Evolutionary conservation across 2,797 vertebrate species (phyloP).

Genomic region (Schizopygopsis malacanthus): DNA sequence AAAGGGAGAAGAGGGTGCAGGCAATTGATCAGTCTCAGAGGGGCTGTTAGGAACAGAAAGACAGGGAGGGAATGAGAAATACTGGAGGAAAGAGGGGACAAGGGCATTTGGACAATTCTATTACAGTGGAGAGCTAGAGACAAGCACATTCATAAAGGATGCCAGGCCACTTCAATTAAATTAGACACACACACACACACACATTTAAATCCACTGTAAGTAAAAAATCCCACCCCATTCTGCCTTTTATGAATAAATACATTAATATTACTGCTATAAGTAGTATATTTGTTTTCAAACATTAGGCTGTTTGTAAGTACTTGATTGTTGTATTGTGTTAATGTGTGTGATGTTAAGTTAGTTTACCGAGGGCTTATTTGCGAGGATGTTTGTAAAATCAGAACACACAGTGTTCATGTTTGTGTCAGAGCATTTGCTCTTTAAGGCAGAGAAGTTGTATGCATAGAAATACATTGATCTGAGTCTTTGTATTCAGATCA

Average conservation of each 20-base stretch:
- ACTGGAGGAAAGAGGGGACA: conserved; percentile 28
- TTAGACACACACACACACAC: conserved; percentile 47
- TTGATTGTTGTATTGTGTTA: background rate
- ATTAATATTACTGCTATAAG: background rate
- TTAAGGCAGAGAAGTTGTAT: background rate
- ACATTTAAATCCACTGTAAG: no score
- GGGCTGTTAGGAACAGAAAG: conserved; percentile 22
- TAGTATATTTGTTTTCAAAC: background rate
- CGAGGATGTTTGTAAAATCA: background rate
- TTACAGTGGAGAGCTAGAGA: conserved; percentile 63
- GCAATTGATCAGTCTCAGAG: conserved; percentile 54
- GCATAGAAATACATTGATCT: background rate
- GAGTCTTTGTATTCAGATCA: conserved; percentile 30
- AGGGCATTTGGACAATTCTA: conserved; percentile 66
- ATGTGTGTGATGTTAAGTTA: conserved; percentile 8
- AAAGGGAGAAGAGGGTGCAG: background rate
- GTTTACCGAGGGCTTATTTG: background rate
- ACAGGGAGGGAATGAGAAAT: conserved; percentile 21
- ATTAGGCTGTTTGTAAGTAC: background rate
- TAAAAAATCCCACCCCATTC: background rate
- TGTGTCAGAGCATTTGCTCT: background rate
- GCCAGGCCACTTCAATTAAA: conserved; percentile 60
- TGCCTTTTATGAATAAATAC: background rate
- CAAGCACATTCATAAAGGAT: conserved; percentile 57
- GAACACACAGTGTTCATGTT: background rate